Evolutionary conservation across 2,888 invertebrate genomes (phyloP), one percentile per base, ranked within the genome.

Genomic region (Sclerodermus sp.): DNA sequence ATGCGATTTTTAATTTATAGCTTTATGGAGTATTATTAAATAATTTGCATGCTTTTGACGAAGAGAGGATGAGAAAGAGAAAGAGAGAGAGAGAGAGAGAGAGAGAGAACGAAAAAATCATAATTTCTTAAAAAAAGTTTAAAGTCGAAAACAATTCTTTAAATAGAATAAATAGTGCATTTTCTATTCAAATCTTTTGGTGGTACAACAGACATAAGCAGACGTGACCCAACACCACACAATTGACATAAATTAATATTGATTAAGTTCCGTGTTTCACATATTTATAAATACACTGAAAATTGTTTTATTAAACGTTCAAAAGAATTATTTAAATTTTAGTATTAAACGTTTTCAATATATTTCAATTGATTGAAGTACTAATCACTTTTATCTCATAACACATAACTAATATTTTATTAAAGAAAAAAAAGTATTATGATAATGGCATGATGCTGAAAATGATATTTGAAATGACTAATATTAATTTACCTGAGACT

Each of bases 401-500:
- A 23, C 23, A 23, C 8, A 23, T 23, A 23, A 23, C 8, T 23
- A 23, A 23, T 23, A 23, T 23, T 23, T 23, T 8, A 23, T 23
- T 36, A 36, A 36, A 31, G 3, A 13, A 36, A 36, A 10, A 36
- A 36, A 48, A 47, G 54, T 46, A 52, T 42, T 51, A 47, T 47
- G 45, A 44, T 47, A 45, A 47, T 53, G 49, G 23, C 23, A 53
- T 41, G 38, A 41, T 14, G 48, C 55, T 36, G 17, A 50, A 51
- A 30, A 4, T 36, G 12, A 36, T 14, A 36, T n/a, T 12, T 36
- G 31, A 31, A 9, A 8, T 31, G 8, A 14, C 36, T 14, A 13
- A 36, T 53, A 32, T 42, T 41, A 51, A 62, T 55, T 78, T 83
- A 93, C 93, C 93, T 93, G 66, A 93, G 83, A 74, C 92, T 93